phyloP scores from a whole-genome alignment of 92 coral and sea anemone species.

The Epizoanthus illoricatus region DNA sequence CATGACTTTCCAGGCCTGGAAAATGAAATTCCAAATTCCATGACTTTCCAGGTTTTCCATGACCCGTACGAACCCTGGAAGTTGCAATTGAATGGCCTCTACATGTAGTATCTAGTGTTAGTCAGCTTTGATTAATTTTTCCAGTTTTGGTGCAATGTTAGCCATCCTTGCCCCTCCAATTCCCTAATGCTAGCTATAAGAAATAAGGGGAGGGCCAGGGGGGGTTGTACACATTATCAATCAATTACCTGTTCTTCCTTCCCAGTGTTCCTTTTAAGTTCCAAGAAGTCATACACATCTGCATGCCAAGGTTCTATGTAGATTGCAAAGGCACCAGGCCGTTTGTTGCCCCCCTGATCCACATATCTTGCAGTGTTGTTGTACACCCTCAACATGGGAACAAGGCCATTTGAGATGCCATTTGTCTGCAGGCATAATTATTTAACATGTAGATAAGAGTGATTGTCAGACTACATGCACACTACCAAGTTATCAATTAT shows the following conservation, averaged over 20 bases:
- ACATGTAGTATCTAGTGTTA: too few relatives aligned
- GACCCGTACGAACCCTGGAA: too few relatives aligned
- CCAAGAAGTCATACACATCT: conserved; percentile 86
- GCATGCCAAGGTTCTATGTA: conserved; percentile 98
- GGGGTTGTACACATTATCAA: neutral
- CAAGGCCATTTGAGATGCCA: conserved; percentile 92
- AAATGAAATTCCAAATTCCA: too few relatives aligned
- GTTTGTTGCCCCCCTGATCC: conserved; percentile 97
- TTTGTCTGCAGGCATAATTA: conserved; percentile 63
- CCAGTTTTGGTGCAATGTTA: too few relatives aligned
- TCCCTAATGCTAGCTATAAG: too few relatives aligned
- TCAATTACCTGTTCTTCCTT: conserved; percentile 88
- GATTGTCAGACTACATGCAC: too few relatives aligned
- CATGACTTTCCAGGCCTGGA: too few relatives aligned
- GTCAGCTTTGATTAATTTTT: too few relatives aligned
- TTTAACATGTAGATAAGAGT: neutral
- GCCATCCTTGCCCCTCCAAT: too few relatives aligned
- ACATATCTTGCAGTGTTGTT: conserved; percentile 96
- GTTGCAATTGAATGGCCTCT: too few relatives aligned
- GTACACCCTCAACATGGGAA: conserved; percentile 93
- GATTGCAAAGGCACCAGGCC: conserved; percentile 97
- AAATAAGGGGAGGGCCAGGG: too few relatives aligned
- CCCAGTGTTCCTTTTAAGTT: conserved; percentile 92
- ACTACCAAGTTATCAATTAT: neutral
- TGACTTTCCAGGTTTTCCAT: too few relatives aligned